Base-by-base conservation (phyloP, 1,140 invertebrate species). In the Aleiodes sp. region DNA sequence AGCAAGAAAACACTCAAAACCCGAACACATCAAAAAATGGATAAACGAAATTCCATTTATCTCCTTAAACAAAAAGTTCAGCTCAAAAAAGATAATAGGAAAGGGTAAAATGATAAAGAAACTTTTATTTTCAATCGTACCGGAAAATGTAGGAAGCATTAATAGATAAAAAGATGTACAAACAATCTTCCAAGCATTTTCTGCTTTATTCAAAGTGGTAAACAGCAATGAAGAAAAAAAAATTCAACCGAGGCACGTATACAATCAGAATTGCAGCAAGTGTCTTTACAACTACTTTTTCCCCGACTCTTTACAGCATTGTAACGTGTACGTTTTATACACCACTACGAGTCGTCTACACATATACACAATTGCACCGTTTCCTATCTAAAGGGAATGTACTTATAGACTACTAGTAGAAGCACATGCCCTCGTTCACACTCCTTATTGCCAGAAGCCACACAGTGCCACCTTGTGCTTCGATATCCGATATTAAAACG, bases 401-500 rank as follows among this genome's bases (percentile, higher is more conserved):
- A 52, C 16, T 52, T 52, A 52, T 52, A 52, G 46, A 52, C 9
- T 10, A 52, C 46, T 10, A 52, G 16, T 16, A 21, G 46, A n/a
- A n/a, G 46, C 46, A 52, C 46, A 52, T 52, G 46, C 46, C 46
- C 46, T 52, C 46, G 46, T 52, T 52, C 46, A 24, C 46, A 52
- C 46, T 12, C 46, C 46, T 52, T 52, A 52, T 52, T 52, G 46
- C 46, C 46, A 21, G 19, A 52, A 52, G 46, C 46, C 46, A 24
- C 46, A 52, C 46, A n/a, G n/a, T n/a, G n/a, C n/a, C n/a, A 52
- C 46, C 46, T 24, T 52, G 46, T 52, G 46, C 46, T 52, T 9
- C 16, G 26, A 21, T 9, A 52, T 52, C 26, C 16, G 46, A 52
- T 52, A 52, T 52, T 52, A 21, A 16, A 12, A 52, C 9, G 46